Base-by-base conservation (phyloP, 2,888 invertebrate species). In the Brachyopa scutellaris region DNA sequence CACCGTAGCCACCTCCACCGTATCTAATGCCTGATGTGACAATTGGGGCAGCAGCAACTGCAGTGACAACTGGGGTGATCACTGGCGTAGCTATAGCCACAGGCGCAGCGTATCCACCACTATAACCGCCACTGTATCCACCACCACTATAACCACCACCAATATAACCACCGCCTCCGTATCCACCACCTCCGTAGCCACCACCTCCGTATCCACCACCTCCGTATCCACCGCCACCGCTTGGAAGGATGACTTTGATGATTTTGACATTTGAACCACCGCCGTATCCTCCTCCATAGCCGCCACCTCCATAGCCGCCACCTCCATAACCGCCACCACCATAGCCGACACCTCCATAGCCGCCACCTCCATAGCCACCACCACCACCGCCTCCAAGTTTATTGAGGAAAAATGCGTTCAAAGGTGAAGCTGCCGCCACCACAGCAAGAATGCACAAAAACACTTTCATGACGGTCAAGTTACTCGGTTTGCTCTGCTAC, bases 381-480 rank as follows among this genome's bases (percentile, higher is more conserved):
- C 26, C 19, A 21, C 73, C 61, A n/a, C 80, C 57, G 0, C 70
- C 47, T 13, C 38, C 23, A 5, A 84, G 70, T 26, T 83, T 84
- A 29, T 66, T 61, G 6, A 84, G 64, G 38, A 84, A 70, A 31
- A 83, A 83, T 6, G 78, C 84, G 45, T 84, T 49, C 36, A 80
- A 78, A 6, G 84, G 82, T 15, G 55, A 29, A 19, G 79, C 84
- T 2, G 69, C 74, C 33, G 73, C 78, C 31, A 85, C 38, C 31
- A 78, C 21, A 13, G 72, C 84, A n/a, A 85, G 40, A 49, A 79
- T n/a, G 49, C 84, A 79, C 53, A 85, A 45, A 26, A 78, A 84
- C 31, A 64, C 55, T 61, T 76, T 85, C 84, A 84, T 85, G 36
- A 29, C 66, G 55, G 11, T 36, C n/a, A 17, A 29, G 9, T 40